A percentile compares a stretch with the other conserved stretches of the same genome.
Evolutionary conservation across 2,797 vertebrate species (phyloP).

Genomic region (Mus minutoides): DNA sequence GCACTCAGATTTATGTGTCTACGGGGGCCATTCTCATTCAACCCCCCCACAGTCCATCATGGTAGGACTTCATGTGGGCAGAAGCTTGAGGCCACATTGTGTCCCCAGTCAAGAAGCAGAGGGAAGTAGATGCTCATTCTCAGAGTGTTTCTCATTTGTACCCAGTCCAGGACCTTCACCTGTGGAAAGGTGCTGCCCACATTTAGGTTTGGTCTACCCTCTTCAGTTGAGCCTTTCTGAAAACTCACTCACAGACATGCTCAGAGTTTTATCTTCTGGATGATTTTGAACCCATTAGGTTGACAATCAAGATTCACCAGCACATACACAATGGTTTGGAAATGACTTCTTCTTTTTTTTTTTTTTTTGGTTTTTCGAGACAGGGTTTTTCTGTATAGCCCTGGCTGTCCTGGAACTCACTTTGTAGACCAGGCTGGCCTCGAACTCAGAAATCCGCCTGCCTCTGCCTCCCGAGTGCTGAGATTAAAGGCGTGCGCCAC

Average conservation of each 20-base stretch:
- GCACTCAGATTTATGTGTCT: neutral
- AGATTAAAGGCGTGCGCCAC: too few species aligned
- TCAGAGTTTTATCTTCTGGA: neutral
- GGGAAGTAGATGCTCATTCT: neutral
- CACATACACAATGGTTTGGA: neutral
- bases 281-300: neutral
- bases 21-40: neutral
- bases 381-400: too few species aligned
- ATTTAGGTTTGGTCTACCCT: neutral
- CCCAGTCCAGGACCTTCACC: neutral
- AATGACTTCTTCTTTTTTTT: too few species aligned
- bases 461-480: too few species aligned
- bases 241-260: neutral
- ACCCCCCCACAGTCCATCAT: neutral
- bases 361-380: too few species aligned
- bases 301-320: neutral
- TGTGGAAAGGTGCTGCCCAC: neutral
- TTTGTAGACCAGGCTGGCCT: too few species aligned
- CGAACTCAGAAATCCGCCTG: too few species aligned
- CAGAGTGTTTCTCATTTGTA: neutral
- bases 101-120: neutral
- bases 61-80: neutral
- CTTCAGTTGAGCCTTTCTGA: neutral
- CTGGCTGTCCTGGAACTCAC: too few species aligned
- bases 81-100: neutral